Conservation (phyloP, 2,797 vertebrate species). For the Jordanella pulchra region DNA sequence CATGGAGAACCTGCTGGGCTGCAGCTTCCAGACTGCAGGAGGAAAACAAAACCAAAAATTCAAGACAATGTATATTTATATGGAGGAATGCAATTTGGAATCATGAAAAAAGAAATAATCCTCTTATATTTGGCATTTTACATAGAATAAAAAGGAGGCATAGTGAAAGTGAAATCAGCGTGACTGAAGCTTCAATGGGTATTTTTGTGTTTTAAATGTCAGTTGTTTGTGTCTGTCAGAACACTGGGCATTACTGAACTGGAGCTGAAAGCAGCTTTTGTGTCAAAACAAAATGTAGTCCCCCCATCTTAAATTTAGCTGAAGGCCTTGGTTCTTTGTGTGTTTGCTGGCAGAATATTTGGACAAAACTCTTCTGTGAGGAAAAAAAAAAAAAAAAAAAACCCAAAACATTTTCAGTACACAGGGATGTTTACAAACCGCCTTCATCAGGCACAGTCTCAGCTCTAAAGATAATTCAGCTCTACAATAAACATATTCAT, state of each 20-base stretch:
- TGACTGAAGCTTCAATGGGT: constrained; percentile 54
- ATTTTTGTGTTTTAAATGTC: constrained; percentile 64
- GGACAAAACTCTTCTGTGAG: constrained; percentile 41
- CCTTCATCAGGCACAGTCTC: constrained; percentile 7
- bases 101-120: not conserved
- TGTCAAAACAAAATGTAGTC: constrained; percentile 51
- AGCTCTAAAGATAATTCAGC: not conserved
- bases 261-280: constrained; percentile 70
- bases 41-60: not conserved
- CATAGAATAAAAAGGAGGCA: constrained; percentile 44
- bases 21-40: constrained; percentile 11
- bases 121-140: constrained; percentile 9
- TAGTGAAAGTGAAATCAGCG: constrained; percentile 48
- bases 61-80: not conserved
- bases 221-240: constrained; percentile 50
- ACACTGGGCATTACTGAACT: constrained; percentile 59
- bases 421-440: constrained; percentile 20
- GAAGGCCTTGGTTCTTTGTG: constrained; percentile 64
- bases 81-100: constrained; percentile 1
- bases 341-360: constrained; percentile 54
- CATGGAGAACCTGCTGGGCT: constrained; percentile 14
- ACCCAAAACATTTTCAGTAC: constrained; percentile 36
- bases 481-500: not conserved
- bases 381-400: constrained; percentile 4
- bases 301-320: constrained; percentile 47